phyloP scores from a whole-genome alignment of 2,888 invertebrate species.

The Ethmia dodecea region DNA sequence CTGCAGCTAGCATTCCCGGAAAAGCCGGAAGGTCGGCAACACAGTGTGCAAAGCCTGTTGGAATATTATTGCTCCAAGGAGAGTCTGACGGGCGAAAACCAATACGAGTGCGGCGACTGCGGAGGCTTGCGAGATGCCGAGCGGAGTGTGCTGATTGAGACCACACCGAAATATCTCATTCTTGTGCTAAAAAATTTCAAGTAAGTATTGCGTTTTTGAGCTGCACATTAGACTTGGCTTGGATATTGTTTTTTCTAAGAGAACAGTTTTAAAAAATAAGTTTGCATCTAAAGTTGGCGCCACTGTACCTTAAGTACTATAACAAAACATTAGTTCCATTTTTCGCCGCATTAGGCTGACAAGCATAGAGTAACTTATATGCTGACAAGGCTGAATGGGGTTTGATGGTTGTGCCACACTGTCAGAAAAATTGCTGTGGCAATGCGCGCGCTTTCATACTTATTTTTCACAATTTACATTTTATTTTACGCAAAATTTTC shows the following conservation, averaged over 20 bases:
- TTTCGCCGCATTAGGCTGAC: too few relatives aligned
- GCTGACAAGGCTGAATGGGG: too few relatives aligned
- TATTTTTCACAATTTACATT: too few relatives aligned
- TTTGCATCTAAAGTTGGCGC: too few relatives aligned
- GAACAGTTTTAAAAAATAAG: background rate
- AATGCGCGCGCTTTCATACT: too few relatives aligned
- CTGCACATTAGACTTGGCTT: too few relatives aligned
- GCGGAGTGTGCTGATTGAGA: constrained; percentile 74
- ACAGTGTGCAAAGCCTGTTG: constrained; percentile 86
- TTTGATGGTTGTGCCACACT: too few relatives aligned
- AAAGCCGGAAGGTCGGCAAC: constrained; percentile 54
- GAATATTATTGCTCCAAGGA: constrained; percentile 89
- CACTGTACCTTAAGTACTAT: background rate
- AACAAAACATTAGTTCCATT: too few relatives aligned
- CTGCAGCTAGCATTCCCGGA: constrained; percentile 87
- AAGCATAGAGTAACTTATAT: too few relatives aligned
- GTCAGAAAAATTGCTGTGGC: too few relatives aligned
- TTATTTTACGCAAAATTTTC: too few relatives aligned
- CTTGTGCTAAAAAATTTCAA: constrained; percentile 88
- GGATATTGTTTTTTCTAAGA: too few relatives aligned
- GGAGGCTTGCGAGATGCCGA: constrained; percentile 86
- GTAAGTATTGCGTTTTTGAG: constrained; percentile 40
- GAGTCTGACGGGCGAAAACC: constrained; percentile 87
- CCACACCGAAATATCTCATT: constrained; percentile 87
- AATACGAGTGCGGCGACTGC: constrained; percentile 88